Conservation (phyloP, 2,888 invertebrate species). For the Ashinkailepas kermadecensis region DNA sequence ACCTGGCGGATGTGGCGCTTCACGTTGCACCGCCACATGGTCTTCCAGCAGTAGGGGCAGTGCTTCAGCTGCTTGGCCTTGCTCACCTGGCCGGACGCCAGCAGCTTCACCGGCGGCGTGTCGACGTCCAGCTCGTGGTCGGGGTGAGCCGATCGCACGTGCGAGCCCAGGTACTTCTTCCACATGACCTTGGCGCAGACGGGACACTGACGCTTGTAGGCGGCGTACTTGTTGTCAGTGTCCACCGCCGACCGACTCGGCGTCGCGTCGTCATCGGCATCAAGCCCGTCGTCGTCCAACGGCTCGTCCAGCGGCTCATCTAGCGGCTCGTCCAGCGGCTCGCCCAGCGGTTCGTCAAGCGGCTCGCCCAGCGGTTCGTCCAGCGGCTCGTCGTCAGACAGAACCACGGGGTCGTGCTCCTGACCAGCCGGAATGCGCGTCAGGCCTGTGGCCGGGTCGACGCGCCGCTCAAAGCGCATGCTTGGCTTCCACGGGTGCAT, state of each 20-base stretch:
- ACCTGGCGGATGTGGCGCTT: constrained; percentile 16
- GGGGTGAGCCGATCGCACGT: constrained; percentile 2
- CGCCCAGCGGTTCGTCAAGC: not conserved
- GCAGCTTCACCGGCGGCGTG: not conserved
- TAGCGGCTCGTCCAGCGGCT: not conserved
- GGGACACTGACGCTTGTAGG: constrained; percentile 9
- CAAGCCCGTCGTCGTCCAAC: not conserved
- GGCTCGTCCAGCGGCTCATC: not conserved
- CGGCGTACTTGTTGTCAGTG: not conserved
- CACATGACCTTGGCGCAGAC: constrained; percentile 16
- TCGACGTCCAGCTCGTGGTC: not conserved
- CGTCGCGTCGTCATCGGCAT: no score
- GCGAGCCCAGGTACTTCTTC: constrained; percentile 16
- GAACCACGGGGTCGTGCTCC: not conserved
- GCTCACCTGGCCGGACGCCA: not conserved
- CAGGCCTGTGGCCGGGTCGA: constrained; percentile 9
- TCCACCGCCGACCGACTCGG: not conserved
- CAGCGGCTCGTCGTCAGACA: not conserved
- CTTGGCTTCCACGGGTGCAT: constrained; percentile 16
- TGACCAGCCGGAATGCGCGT: not conserved
- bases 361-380: not conserved
- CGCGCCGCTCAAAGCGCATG: not conserved
- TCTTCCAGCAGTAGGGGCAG: constrained; percentile 22
- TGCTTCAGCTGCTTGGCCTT: not conserved
- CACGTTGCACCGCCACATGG: constrained; percentile 23